Conservation (phyloP, 2,888 invertebrate genomes). For the Agonum fuliginosum region DNA sequence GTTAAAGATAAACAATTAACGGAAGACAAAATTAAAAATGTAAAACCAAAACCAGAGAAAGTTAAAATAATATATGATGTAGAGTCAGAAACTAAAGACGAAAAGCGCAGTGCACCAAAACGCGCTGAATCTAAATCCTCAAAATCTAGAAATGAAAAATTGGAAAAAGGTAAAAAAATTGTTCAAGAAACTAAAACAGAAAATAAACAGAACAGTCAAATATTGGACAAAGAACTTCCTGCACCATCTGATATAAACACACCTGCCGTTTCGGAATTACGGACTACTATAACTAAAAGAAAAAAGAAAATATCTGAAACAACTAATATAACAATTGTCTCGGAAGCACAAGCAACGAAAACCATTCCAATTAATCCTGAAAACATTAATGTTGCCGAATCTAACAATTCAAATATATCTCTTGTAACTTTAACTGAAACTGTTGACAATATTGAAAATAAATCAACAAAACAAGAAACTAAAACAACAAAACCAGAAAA, state of each 20-base stretch:
- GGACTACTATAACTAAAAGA: background rate
- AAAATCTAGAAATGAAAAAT: conserved; percentile 37
- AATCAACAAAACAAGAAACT: background rate
- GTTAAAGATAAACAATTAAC: background rate
- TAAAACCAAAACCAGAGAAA: background rate
- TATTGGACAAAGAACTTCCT: background rate
- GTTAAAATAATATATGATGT: background rate
- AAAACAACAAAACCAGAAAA: background rate
- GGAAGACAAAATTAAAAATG: background rate
- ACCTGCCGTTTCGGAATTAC: background rate
- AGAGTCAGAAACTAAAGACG: background rate
- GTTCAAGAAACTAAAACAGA: conserved; percentile 54
- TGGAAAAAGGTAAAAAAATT: conserved; percentile 29
- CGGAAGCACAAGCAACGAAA: background rate
- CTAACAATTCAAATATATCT: background rate
- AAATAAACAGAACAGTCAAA: background rate
- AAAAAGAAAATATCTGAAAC: background rate
- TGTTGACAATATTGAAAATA: background rate
- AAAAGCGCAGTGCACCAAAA: background rate
- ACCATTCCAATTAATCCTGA: background rate
- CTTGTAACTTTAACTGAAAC: background rate
- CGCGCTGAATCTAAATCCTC: background rate
- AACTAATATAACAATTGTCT: background rate
- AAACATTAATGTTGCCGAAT: background rate
- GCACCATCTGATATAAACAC: background rate